A percentile compares a stretch with the other conserved stretches of the same genome.
phyloP scores from a whole-genome alignment of 2,888 invertebrate species.

The Drosophila buzzatii region DNA sequence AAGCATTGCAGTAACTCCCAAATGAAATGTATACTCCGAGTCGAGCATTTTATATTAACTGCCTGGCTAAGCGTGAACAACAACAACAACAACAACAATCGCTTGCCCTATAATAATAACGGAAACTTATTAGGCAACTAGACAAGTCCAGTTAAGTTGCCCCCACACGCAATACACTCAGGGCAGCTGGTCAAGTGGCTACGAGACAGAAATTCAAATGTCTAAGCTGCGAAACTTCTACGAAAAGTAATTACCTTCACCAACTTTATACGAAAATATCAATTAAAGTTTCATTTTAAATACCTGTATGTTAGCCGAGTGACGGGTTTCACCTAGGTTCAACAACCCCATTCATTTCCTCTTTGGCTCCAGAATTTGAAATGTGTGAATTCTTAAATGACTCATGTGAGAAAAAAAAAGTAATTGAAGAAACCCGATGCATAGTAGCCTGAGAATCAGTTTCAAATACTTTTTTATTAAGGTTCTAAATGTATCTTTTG shows the following conservation, averaged over 20 bases:
- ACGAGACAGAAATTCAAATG: constrained; percentile 8
- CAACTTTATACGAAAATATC: constrained; percentile 5
- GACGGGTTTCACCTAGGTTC: background rate
- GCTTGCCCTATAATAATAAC: constrained; percentile 69
- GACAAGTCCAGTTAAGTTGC: constrained; percentile 25
- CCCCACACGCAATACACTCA: constrained; percentile 12
- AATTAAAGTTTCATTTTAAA: constrained; percentile 6
- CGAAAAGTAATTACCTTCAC: background rate
- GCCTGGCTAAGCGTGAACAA: constrained; percentile 55
- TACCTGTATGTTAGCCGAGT: background rate
- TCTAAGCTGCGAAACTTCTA: constrained; percentile 1
- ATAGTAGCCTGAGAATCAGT: no score
- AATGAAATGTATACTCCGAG: constrained; percentile 62
- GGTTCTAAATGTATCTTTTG: no score
- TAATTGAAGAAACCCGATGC: background rate
- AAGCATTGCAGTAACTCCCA: constrained; percentile 52
- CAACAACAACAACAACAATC: constrained; percentile 38
- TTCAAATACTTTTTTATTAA: no score
- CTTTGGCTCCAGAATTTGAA: background rate
- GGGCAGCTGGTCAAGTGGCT: constrained; percentile 57
- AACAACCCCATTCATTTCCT: background rate
- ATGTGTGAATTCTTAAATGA: background rate
- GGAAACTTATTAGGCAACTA: constrained; percentile 70
- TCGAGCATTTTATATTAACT: constrained; percentile 67
- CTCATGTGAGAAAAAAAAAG: background rate